Conservation (phyloP, 2,797 vertebrate genomes). For the Cryptoprocta ferox region DNA sequence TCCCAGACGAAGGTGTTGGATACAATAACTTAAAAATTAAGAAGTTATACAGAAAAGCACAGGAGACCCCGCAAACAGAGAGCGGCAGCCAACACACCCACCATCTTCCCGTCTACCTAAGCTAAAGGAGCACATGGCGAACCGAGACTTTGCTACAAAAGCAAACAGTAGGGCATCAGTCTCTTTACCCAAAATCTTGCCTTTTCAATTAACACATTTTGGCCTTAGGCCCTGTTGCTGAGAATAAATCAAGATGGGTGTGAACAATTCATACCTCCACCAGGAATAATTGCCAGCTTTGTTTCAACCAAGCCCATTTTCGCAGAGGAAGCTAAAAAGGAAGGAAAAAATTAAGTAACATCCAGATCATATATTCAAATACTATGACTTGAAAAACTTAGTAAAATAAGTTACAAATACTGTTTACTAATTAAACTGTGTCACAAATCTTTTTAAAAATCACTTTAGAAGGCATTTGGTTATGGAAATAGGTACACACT, state of each 20-base stretch:
- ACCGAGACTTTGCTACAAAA: neutral
- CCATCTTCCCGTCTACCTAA: neutral
- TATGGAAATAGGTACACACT: neutral
- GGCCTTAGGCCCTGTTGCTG: neutral
- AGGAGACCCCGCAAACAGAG: neutral
- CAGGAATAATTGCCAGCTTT: slow-evolving; percentile 97
- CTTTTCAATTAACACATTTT: neutral
- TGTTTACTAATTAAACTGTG: neutral
- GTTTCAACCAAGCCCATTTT: slow-evolving; percentile 98
- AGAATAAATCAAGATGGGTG: neutral
- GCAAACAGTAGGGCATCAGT: neutral
- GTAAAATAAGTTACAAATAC: neutral
- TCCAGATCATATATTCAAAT: neutral
- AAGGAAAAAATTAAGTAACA: slow-evolving; percentile 65
- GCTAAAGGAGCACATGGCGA: neutral
- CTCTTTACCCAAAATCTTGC: neutral
- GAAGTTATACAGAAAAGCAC: neutral
- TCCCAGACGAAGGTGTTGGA: neutral
- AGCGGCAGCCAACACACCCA: fast-evolving
- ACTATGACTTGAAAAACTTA: neutral
- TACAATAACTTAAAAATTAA: neutral
- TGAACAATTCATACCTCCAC: slow-evolving; percentile 91
- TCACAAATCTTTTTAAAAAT: slow-evolving; percentile 28
- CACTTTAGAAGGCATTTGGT: slow-evolving; percentile 4
- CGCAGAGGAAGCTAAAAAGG: slow-evolving; percentile 90